Conservation (phyloP, 1,140 invertebrate species). For the Hyles euphorbiae region DNA sequence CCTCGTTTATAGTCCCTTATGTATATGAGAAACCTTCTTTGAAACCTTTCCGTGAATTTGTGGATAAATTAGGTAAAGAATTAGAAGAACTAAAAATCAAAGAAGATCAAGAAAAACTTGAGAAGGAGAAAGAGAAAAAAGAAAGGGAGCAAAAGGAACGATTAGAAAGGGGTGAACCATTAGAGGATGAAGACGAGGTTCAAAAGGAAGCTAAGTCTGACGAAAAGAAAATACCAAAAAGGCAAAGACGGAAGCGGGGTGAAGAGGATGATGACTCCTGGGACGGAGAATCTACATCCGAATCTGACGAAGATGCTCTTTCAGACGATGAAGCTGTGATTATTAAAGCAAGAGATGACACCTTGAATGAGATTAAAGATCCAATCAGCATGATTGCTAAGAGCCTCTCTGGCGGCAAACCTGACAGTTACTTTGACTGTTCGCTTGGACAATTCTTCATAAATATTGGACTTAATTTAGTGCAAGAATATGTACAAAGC, state of each 20-base stretch:
- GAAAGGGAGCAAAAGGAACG: conserved; percentile 68
- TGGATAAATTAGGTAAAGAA: conserved; percentile 81
- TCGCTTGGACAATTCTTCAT: conserved; percentile 94
- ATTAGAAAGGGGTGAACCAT: conserved; percentile 64
- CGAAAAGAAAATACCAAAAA: conserved; percentile 59
- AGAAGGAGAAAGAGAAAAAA: conserved; percentile 66
- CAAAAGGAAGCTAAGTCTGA: conserved; percentile 26
- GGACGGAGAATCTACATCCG: conserved; percentile 71
- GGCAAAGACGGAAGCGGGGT: conserved; percentile 60
- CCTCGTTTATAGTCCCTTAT: conserved; percentile 93
- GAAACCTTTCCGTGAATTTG: conserved; percentile 85
- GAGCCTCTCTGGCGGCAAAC: conserved; percentile 56
- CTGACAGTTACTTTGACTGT: conserved; percentile 86
- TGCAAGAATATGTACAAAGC: conserved; percentile 94
- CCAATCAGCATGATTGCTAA: conserved; percentile 68
- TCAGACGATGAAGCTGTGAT: conserved; percentile 74
- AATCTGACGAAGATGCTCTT: conserved; percentile 72
- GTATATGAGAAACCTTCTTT: conserved; percentile 91
- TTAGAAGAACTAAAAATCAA: conserved; percentile 76
- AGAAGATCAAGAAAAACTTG: conserved; percentile 62
- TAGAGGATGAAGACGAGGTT: conserved; percentile 40
- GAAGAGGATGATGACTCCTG: conserved; percentile 69
- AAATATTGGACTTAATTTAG: conserved; percentile 93
- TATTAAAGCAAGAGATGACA: conserved; percentile 76
- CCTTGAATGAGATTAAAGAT: conserved; percentile 69